Percentiles rank a stretch among this genome's conserved stretches.
Conservation (phyloP, 2,888 invertebrate genomes). For the Phania funesta region DNA sequence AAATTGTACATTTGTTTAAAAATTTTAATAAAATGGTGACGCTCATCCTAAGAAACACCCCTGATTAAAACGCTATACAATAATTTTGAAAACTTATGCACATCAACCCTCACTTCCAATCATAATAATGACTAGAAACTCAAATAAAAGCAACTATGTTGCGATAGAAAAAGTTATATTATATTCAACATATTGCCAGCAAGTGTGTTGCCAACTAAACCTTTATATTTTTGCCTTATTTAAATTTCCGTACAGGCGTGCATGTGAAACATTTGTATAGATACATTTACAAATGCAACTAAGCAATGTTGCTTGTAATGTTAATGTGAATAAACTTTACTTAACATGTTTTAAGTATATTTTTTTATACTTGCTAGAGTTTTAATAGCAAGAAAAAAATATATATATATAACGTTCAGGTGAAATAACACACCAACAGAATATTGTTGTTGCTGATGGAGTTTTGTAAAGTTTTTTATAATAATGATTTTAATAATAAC, state of each 20-base stretch:
- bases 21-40: not conserved
- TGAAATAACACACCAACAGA: conserved; percentile 29
- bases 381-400: conserved; percentile 17
- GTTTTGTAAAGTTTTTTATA: conserved; percentile 28
- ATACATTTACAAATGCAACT: not conserved
- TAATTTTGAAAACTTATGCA: not conserved
- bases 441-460: conserved; percentile 7
- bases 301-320: conserved; percentile 17
- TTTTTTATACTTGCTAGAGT: conserved; percentile 4
- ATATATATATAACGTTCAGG: conserved; percentile 26
- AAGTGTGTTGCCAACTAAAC: not conserved
- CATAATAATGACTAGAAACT: conserved; percentile 5
- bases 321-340: conserved; percentile 60
- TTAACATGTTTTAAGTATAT: conserved; percentile 27
- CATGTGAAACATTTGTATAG: conserved; percentile 30
- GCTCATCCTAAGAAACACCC: not conserved
- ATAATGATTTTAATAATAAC: conserved; percentile 37
- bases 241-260: not conserved
- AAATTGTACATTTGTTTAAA: too few relatives aligned
- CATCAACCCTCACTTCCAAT: not conserved
- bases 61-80: not conserved
- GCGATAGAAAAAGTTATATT: not conserved
- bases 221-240: not conserved
- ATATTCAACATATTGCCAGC: conserved; percentile 35
- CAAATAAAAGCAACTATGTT: conserved; percentile 10